Base-by-base conservation (phyloP, 2,888 invertebrate genomes). In the Clostera curtula region DNA sequence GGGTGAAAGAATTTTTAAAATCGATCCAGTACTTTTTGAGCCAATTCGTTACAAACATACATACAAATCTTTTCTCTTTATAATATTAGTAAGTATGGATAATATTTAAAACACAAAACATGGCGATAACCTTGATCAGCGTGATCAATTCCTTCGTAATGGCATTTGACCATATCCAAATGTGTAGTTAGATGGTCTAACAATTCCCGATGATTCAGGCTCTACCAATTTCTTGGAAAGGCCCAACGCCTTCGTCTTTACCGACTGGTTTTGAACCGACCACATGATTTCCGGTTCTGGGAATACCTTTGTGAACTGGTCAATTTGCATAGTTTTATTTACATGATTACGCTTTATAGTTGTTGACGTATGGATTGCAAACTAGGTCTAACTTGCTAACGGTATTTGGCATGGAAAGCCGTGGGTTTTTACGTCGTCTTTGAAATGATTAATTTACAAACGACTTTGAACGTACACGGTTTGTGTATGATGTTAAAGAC, bases 261-360 rank as follows among this genome's bases (percentile, higher is more conserved):
- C 27, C 42, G 41, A 40, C 37, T 20, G 11, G 25, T 26, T 31
- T 24, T 24, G 29, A 12, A 31, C n/a, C n/a, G 13, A 8, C 22
- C 34, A 43, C 38, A 38, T 41, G 40, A 51, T 43, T 57, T 59
- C 58, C 58, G 48, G 40, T 49, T 40, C 33, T 29, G 17, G 19
- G 42, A 50, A 56, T 45, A 27, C 32, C 33, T 29, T 19, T 22
- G 25, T 19, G 29, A 3, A 32, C 37, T 31, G 29, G 25, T 34
- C 24, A 25, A 25, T 39, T 33, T 25, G 29, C 32, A 35, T 35
- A 19, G 15, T 23, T 19, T 12, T 4, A 19, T 12, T 11, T 14
- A 21, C 13, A 10, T 40, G 21, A 28, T 29, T 38, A 1, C 4
- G 32, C 29, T 19, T 30, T 43, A 24, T 10, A 4, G 0, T 1